Evolutionary conservation across 2,888 invertebrate genomes (phyloP), one percentile per base, ranked within the genome.

Genomic region (Plagodis pulveraria): DNA sequence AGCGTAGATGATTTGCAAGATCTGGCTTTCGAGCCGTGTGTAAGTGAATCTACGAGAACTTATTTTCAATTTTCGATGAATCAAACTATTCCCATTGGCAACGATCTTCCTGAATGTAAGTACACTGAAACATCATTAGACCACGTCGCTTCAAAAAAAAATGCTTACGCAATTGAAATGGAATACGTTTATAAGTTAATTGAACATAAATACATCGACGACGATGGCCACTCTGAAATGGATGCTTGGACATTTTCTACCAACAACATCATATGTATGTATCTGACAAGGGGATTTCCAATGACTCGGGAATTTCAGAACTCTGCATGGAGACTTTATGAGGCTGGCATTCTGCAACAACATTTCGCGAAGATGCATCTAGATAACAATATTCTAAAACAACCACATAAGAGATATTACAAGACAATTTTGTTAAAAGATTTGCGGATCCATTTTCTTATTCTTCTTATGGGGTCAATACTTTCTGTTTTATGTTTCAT

Each of bases 281-380:
- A 80, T 55, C 54, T 78, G 33, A 68, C 57, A 4, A 77, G 74
- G 58, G 87, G 87, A 6, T 86, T 81, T 61, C 79, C 81, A 12
- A 71, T 80, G 6, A 70, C 53, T 22, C 46, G 75, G 0, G 65
- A 66, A 58, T 76, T 88, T 49, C 80, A 83, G 53, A 63, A 63
- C 6, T 68, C 78, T 49, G 74, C 77, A 9, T 59, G 61, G 34
- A 70, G 70, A 36, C 70, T 86, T 62, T 79, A 72, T 36, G 86
- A 89, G 63, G 66, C 74, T 4, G 88, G 89, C 6, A 60, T 87
- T 43, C 59, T 83, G 8, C 56, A 65, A 35, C 72, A 74, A 40
- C 80, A 82, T 45, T 60, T 74, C 36, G 57, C 69, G 0, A 68
- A 68, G 5, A 71, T 80, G 47, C 69, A 65, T 52, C 50, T 70